These are phyloP conservation scores for Acleris holmiana DNA, from an alignment of 2,888 invertebrate species.

Conservation along the genomic window DNA sequence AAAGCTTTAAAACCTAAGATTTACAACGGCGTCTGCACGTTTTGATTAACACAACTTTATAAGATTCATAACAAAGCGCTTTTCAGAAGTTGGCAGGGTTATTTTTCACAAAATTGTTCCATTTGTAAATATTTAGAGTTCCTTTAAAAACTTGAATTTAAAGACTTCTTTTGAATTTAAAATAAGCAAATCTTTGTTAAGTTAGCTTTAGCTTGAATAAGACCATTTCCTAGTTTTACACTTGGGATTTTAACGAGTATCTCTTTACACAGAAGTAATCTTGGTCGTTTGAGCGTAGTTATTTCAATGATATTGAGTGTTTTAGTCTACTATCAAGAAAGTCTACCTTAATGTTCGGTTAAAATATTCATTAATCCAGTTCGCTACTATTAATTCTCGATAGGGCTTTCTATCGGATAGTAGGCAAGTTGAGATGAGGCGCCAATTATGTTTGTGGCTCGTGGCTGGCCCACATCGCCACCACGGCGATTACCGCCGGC, in stretches of 20 bases:
- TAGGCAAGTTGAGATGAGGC: constrained; percentile 38
- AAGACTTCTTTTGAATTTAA: background rate
- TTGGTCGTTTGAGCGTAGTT: no score
- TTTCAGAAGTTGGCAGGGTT: constrained; percentile 1
- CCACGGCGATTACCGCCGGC: constrained; percentile 49
- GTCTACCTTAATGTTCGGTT: background rate
- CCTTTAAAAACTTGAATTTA: no score
- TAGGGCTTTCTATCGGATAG: constrained; percentile 41
- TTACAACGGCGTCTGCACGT: constrained; percentile 1
- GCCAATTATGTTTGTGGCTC: constrained; percentile 41
- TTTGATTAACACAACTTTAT: background rate
- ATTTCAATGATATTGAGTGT: no score
- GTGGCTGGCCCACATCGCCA: constrained; percentile 49
- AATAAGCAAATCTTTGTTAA: background rate
- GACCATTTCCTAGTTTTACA: no score
- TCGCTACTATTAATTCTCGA: constrained; percentile 22
- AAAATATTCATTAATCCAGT: constrained; percentile 6
- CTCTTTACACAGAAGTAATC: no score
- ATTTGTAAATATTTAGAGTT: background rate
- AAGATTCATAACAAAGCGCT: constrained; percentile 1
- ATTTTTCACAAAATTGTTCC: background rate
- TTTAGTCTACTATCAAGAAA: background rate
- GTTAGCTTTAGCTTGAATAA: background rate
- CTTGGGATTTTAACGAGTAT: no score
- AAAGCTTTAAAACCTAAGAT: constrained; percentile 5